phyloP scores from a whole-genome alignment of 92 coral and sea anemone genomes.

The Porites divaricata region DNA sequence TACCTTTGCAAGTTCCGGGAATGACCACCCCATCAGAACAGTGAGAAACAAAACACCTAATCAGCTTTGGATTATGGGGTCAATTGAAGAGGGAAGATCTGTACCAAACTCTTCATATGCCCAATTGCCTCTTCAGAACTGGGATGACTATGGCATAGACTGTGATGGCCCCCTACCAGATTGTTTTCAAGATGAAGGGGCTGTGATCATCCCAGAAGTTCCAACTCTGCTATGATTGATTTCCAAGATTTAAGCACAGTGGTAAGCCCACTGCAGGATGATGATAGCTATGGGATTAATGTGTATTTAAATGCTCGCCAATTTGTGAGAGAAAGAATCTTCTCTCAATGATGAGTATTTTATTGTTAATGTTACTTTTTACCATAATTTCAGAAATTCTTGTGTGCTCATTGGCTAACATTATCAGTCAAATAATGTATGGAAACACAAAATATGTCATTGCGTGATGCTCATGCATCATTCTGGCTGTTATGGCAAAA shows the following conservation, averaged over 20 bases:
- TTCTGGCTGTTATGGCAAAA: background rate
- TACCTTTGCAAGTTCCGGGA: background rate
- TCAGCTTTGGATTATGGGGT: conserved; percentile 3
- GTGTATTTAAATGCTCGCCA: conserved; percentile 38
- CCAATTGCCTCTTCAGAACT: conserved; percentile 21
- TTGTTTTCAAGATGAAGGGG: background rate
- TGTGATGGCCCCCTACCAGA: conserved; percentile 48
- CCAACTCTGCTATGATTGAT: conserved; percentile 23
- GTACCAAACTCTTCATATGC: background rate
- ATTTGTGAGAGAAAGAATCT: conserved; percentile 25
- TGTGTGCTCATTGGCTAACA: background rate
- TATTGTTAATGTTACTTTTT: too few relatives aligned
- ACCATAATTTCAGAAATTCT: too few relatives aligned
- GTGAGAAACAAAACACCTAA: background rate
- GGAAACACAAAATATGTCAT: background rate
- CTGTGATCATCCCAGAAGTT: conserved; percentile 31
- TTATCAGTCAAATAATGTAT: background rate
- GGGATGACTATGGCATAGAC: conserved; percentile 64
- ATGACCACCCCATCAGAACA: background rate
- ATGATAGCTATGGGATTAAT: conserved; percentile 52
- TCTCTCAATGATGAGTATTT: background rate
- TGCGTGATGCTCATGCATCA: background rate
- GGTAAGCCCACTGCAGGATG: conserved; percentile 33
- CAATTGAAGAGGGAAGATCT: background rate
- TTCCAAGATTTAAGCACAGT: conserved; percentile 13